Evolutionary conservation across 2,797 vertebrate species (phyloP).

Genomic region (Chlorospingus flavigularis): DNA sequence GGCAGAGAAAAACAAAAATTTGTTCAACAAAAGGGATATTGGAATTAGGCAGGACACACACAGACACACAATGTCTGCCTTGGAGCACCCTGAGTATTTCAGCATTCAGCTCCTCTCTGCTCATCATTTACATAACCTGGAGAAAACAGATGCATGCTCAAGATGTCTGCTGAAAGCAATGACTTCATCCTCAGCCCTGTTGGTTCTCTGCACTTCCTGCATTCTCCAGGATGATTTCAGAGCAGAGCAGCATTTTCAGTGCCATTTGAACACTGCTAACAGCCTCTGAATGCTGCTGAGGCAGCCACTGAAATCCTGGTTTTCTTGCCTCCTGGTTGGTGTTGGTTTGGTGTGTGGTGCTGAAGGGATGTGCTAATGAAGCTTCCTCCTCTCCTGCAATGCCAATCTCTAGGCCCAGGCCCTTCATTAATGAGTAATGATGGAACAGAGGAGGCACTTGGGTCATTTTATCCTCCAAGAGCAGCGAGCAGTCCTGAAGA

Average conservation of each 20-base stretch:
- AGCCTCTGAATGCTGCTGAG: not conserved
- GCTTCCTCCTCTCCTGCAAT: constrained; percentile 4
- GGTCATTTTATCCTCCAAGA: constrained; percentile 51
- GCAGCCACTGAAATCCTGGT: not conserved
- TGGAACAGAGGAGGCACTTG: constrained; percentile 46
- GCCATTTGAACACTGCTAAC: not conserved
- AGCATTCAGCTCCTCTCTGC: not conserved
- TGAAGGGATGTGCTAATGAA: constrained; percentile 15
- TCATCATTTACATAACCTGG: not conserved
- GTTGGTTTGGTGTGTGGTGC: not conserved
- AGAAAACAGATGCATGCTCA: not conserved
- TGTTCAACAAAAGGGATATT: not conserved
- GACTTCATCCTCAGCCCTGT: not conserved
- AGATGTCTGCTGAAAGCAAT: not conserved
- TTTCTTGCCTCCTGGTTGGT: not conserved
- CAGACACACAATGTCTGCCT: not conserved
- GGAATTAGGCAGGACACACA: not conserved
- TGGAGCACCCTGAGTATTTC: not conserved
- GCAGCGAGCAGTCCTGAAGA: not conserved
- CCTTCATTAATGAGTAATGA: constrained; percentile 63
- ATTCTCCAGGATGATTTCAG: not conserved
- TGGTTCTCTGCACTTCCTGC: not conserved
- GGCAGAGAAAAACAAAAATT: not conserved
- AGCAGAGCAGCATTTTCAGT: not conserved
- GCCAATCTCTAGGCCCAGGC: not conserved